Evolutionary conservation across 2,797 vertebrate genomes (phyloP).

Genomic region (Chromobotia macracanthus): DNA sequence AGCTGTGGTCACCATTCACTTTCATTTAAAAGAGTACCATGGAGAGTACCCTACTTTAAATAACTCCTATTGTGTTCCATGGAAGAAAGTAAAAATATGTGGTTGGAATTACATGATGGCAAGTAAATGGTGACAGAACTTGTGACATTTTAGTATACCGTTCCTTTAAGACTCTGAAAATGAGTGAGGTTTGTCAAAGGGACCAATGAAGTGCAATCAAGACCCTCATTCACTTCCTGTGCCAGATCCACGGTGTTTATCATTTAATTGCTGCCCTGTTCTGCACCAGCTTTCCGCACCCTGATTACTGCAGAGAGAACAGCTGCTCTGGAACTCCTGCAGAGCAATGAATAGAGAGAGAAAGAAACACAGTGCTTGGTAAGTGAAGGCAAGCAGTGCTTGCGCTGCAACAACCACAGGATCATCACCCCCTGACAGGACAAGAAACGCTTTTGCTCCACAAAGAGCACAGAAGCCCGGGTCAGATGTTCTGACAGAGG

Average conservation of each 20-base stretch:
- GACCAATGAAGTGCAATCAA: constrained; percentile 56
- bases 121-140: background rate
- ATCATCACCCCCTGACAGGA: background rate
- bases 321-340: constrained; percentile 50
- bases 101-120: background rate
- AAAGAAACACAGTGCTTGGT: background rate
- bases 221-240: constrained; percentile 49
- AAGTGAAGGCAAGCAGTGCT: background rate
- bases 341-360: constrained; percentile 16
- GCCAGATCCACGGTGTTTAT: constrained; percentile 56
- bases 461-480: background rate
- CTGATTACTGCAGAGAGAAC: constrained; percentile 54
- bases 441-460: constrained; percentile 13
- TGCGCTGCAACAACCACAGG: background rate
- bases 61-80: no score
- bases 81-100: background rate
- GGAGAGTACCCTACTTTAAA: no score
- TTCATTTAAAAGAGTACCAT: no score
- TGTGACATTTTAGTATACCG: background rate
- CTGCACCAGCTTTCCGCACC: constrained; percentile 42
- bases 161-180: constrained; percentile 3
- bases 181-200: constrained; percentile 41
- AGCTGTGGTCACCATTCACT: background rate
- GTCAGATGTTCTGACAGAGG: constrained; percentile 4
- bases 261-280: constrained; percentile 60